Base-by-base conservation (phyloP, 2,888 invertebrate genomes). In the Atrina japonica region DNA sequence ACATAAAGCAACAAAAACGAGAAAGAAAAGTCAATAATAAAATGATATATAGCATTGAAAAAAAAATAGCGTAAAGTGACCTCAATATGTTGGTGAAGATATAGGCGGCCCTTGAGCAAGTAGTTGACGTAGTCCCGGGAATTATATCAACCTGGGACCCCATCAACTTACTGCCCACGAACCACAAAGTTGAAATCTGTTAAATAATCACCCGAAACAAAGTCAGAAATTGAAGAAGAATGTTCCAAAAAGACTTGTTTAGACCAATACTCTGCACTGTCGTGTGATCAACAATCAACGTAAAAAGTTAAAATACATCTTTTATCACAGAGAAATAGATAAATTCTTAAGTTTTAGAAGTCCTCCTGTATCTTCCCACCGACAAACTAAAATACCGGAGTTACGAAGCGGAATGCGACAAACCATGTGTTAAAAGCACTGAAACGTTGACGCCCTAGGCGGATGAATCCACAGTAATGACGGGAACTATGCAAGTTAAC, bases 81-180 rank as follows among this genome's bases (percentile, higher is more conserved):
- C n/a, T n/a, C n/a, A n/a, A n/a, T n/a, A n/a, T n/a, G n/a, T n/a
- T n/a, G n/a, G n/a, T n/a, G n/a, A n/a, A n/a, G 35, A 35, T 35
- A 35, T 35, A 35, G 11, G 35, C 35, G 35, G 35, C 35, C 35
- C 35, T 66, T 73, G 64, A 72, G 86, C 79, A 80, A 86, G 86
- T 83, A 86, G 84, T 86, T 86, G 86, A 84, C 78, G 86, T 86
- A 86, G 86, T 86, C 86, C 86, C 84, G 83, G 83, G 83, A 77
- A 70, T 27, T 63, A 25, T 43, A 7, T 63, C 79, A 73, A 81
- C 84, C 86, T 86, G 86, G 86, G 86, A 83, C 84, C 83, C 84
- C 86, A 82, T 83, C 86, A 86, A 86, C 86, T 86, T 86, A 86
- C 86, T 86, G 53, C 77, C 52, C 76, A 70, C 70, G 63, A 47